Evolutionary conservation across 2,797 vertebrate genomes (phyloP), one percentile per base, ranked within the genome.

Genomic region (Lateolabrax maculatus): DNA sequence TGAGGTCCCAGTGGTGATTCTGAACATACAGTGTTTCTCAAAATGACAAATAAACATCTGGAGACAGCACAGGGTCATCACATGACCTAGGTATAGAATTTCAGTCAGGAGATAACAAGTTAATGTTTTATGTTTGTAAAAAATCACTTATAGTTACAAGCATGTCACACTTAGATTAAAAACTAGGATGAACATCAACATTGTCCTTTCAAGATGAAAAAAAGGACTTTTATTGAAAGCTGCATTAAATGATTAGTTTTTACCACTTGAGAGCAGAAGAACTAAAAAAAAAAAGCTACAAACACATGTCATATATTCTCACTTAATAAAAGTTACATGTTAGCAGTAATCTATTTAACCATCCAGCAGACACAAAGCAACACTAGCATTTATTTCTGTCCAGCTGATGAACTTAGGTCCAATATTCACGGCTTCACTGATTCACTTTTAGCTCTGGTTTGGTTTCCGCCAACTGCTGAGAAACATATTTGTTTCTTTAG

Each of bases 1-100:
- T 51, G 55, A 44, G 58, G 72, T 78, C 86, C 87, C 83, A 74
- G 31, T 49, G 67, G 71, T 19, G 6, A 48, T 34, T 39, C 43
- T 71, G 69, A 77, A 71, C 29, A 9, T 53, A 55, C 71, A 60
- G 58, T 46, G 64, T 84, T 67, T 68, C 25, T 51, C 46, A 63
- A 73, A 73, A 80, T 74, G 71, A 77, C 49, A 76, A 71, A 74
- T 36, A 65, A 46, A 23, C 36, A 73, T 39, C 39, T 67, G 29
- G 58, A 49, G n/a, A 18, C 49, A 70, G 46, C 25, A 23, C 11
- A 29, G 4, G 6, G 68, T 60, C 5, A 21, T 27, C 31, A 39
- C 0, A 8, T 46, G 43, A 46, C 11, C 8, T 1, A 19, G 18
- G 9, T 27, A 31, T 56, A 5, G 2, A 51, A n/a, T 9, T 23